phyloP scores from a whole-genome alignment of 2,797 vertebrate genomes.

The Darevskia mixta region DNA sequence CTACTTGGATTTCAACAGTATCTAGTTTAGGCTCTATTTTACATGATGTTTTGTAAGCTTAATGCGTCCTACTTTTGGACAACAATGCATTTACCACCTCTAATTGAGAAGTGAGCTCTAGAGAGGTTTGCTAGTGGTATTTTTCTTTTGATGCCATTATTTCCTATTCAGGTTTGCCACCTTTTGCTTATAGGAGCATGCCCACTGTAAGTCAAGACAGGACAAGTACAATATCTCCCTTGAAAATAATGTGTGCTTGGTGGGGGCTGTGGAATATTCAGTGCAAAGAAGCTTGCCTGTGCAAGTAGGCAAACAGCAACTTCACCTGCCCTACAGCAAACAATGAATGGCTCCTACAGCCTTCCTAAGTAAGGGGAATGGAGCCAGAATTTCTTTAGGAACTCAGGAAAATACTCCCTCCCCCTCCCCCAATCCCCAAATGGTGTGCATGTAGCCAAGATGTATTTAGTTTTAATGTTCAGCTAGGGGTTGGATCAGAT shows the following conservation, averaged over 20 bases:
- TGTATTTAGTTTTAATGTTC: not conserved
- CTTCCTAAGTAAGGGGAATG: not conserved
- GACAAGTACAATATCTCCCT: not conserved
- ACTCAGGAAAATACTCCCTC: slow-evolving; percentile 31
- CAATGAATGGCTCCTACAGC: not conserved
- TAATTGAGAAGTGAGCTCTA: not conserved
- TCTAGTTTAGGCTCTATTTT: not conserved
- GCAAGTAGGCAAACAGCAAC: not conserved
- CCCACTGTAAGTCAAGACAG: not conserved
- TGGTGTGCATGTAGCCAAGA: not conserved
- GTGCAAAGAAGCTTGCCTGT: not conserved
- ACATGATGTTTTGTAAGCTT: not conserved
- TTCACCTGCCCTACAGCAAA: not conserved
- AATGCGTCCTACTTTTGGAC: not conserved
- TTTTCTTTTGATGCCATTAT: not conserved
- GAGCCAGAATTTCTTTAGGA: not conserved
- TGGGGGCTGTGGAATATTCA: not conserved
- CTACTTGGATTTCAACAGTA: not conserved
- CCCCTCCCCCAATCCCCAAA: not conserved
- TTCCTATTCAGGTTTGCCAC: not conserved
- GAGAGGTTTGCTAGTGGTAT: not conserved
- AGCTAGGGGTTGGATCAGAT: not conserved
- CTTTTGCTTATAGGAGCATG: not conserved
- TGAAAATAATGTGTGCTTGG: not conserved
- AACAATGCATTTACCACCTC: not conserved